A percentile compares a stretch with the other conserved stretches of the same genome.
phyloP scores from a whole-genome alignment of 2,797 vertebrate genomes.

The Cyprinodon diabolis region DNA sequence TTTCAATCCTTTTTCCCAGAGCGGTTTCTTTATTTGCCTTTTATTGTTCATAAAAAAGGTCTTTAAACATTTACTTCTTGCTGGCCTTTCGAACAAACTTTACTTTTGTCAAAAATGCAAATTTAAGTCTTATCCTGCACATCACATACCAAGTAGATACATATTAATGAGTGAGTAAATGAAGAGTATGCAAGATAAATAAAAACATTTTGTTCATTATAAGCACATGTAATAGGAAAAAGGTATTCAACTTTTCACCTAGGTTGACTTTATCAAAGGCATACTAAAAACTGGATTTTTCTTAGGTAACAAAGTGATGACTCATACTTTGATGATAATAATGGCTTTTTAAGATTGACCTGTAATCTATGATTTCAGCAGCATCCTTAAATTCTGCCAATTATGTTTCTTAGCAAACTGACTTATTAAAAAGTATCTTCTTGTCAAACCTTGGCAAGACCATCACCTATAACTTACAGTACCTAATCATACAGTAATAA shows the following conservation, averaged over 20 bases:
- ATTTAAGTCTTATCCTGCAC: conserved; percentile 28
- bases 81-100: conserved; percentile 38
- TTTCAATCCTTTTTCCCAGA: conserved; percentile 9
- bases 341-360: conserved; percentile 15
- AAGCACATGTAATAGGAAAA: conserved; percentile 9
- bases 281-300: conserved; percentile 38
- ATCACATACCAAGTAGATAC: conserved; percentile 6
- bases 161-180: conserved; percentile 12
- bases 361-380: conserved; percentile 26
- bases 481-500: not conserved
- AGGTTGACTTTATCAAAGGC: too few relatives aligned
- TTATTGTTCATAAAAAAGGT: conserved; percentile 43
- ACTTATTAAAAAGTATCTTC: not conserved
- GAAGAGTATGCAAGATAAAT: conserved; percentile 12
- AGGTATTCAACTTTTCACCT: too few relatives aligned
- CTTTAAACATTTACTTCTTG: conserved; percentile 54
- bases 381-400: conserved; percentile 15
- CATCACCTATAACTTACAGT: not conserved
- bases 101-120: conserved; percentile 51
- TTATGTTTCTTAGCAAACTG: conserved; percentile 15
- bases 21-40: conserved; percentile 31
- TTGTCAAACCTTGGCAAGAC: too few relatives aligned
- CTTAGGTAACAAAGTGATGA: conserved; percentile 24
- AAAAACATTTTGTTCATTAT: conserved; percentile 19
- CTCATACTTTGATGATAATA: conserved; percentile 34